Conservation (phyloP, 2,113 vertebrate genomes). For the Pitta sordida region DNA sequence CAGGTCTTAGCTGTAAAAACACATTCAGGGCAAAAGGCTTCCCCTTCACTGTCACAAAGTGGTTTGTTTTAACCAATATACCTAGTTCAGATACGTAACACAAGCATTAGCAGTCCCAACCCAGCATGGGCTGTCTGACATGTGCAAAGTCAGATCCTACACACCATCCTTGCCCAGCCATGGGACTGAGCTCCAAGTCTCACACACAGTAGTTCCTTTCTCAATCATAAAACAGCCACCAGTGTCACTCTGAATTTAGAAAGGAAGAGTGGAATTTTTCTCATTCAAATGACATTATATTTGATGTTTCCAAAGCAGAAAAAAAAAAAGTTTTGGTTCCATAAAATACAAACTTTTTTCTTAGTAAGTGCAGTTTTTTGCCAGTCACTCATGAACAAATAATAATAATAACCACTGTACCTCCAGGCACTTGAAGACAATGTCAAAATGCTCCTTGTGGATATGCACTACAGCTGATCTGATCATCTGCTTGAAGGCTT, state of each 20-base stretch:
- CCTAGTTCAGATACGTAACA: not conserved
- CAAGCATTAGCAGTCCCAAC: not conserved
- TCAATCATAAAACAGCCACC: not conserved
- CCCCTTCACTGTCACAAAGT: not conserved
- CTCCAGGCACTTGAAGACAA: slow-evolving; percentile 86
- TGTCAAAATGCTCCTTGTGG: slow-evolving; percentile 81
- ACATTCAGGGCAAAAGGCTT: not conserved
- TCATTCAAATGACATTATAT: not conserved
- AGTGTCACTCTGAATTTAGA: not conserved
- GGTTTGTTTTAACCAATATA: not conserved
- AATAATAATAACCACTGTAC: slow-evolving; percentile 56
- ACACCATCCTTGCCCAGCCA: not conserved
- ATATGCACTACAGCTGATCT: slow-evolving; percentile 77
- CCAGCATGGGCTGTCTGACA: not conserved
- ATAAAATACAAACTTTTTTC: not conserved
- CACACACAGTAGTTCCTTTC: not conserved
- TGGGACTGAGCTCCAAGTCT: not conserved
- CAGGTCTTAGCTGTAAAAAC: not conserved
- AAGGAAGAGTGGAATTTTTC: not conserved
- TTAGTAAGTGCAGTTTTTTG: not conserved
- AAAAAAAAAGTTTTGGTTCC: not conserved
- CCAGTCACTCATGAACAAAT: not conserved
- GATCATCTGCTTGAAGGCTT: slow-evolving; percentile 83
- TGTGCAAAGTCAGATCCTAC: not conserved
- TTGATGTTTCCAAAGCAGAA: not conserved